Percentiles rank a stretch among this genome's conserved stretches.
These are phyloP conservation scores for Archips crataeganus DNA, from an alignment of 2,888 invertebrate species.

Conservation along the genomic window DNA sequence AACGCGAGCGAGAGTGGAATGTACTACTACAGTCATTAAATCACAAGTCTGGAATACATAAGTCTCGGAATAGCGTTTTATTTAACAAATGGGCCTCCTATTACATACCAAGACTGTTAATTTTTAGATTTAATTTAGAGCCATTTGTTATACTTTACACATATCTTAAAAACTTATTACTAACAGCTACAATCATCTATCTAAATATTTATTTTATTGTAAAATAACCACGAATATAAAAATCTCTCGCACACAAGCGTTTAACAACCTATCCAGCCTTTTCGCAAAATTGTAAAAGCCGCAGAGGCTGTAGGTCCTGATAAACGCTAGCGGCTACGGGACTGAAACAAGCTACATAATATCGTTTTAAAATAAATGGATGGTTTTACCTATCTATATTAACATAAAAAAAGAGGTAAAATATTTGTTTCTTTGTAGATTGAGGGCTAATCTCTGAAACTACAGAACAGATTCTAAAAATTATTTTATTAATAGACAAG, in stretches of 20 bases:
- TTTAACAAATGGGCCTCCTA: not conserved
- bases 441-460: too few species aligned
- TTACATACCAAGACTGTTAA: not conserved
- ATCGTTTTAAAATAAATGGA: too few species aligned
- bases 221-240: not conserved
- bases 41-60: not conserved
- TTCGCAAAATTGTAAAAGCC: too few species aligned
- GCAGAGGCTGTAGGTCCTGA: too few species aligned
- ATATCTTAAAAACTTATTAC: constrained; percentile 9
- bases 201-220: constrained; percentile 4
- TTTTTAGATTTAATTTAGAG: constrained; percentile 21
- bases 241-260: not conserved
- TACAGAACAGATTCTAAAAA: too few species aligned
- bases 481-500: too few species aligned
- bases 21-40: constrained; percentile 43
- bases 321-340: not conserved
- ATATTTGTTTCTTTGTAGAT: too few species aligned
- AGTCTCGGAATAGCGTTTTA: not conserved
- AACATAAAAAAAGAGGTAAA: too few species aligned
- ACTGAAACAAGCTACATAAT: too few species aligned
- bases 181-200: constrained; percentile 9
- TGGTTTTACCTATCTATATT: too few species aligned
- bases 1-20: constrained; percentile 56
- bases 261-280: too few species aligned
- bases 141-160: constrained; percentile 17